Evolutionary conservation across 53 echinoderm and acorn worm genomes (phyloP).

Genomic region (Paracentrotus lividus): DNA sequence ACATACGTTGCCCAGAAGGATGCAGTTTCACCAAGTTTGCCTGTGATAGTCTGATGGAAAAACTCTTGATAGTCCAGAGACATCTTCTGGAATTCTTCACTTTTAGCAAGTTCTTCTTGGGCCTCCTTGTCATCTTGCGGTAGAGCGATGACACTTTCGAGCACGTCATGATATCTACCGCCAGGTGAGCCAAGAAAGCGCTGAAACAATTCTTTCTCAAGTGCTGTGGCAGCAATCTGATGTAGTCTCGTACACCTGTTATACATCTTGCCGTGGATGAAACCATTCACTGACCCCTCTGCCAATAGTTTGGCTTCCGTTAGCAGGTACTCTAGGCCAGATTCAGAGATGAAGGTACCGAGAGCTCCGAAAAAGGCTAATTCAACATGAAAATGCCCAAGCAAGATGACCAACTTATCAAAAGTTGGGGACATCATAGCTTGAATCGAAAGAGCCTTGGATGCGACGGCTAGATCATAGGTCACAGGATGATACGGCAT

Average conservation of each 20-base stretch:
- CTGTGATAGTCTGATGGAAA: slow-evolving; percentile 67
- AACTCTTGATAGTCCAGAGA: neutral
- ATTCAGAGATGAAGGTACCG: neutral
- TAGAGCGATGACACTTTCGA: neutral
- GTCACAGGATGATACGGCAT: neutral
- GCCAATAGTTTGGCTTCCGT: neutral
- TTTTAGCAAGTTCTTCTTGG: neutral
- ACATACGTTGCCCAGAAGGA: slow-evolving; percentile 77
- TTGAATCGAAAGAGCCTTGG: neutral
- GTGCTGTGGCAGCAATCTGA: neutral
- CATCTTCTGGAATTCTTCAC: neutral
- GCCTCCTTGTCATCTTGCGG: neutral
- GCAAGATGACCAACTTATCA: neutral
- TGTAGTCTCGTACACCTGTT: slow-evolving; percentile 32
- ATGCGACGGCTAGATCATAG: neutral
- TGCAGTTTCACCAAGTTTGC: slow-evolving; percentile 68
- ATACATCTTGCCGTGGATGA: neutral
- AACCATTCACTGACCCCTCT: slow-evolving; percentile 51
- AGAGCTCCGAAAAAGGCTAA: neutral
- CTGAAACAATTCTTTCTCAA: neutral
- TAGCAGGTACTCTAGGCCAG: neutral
- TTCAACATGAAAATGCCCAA: neutral
- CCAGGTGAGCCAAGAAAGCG: neutral
- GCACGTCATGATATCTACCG: neutral
- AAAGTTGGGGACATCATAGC: neutral